phyloP scores from a whole-genome alignment of 2,888 invertebrate species.

The Rotaria sp. region DNA sequence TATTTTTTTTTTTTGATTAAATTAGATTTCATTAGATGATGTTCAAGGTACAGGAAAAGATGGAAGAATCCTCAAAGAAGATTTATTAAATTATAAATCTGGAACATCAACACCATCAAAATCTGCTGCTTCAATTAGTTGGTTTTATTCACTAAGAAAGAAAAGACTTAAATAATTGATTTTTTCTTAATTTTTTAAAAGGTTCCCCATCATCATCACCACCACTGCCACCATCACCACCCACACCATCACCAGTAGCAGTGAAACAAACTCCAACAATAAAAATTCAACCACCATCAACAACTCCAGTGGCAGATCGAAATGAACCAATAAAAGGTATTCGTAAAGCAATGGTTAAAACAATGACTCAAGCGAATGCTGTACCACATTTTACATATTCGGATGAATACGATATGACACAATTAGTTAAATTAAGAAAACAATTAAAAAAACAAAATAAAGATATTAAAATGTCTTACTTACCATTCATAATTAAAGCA shows the following conservation, averaged over 20 bases:
- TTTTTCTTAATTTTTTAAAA: too few relatives aligned
- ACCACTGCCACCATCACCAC: too few relatives aligned
- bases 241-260: neutral
- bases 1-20: neutral
- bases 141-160: neutral
- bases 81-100: slow-evolving; percentile 60
- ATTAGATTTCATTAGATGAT: slow-evolving; percentile 47
- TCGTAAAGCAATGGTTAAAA: slow-evolving; percentile 83
- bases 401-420: slow-evolving; percentile 80
- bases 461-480: slow-evolving; percentile 72
- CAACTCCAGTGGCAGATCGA: slow-evolving; percentile 9
- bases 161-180: too few relatives aligned
- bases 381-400: slow-evolving; percentile 81
- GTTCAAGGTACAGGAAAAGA: slow-evolving; percentile 65
- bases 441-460: slow-evolving; percentile 63
- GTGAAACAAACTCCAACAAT: neutral
- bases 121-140: neutral
- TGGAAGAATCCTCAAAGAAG: slow-evolving; percentile 88
- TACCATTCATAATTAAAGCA: slow-evolving; percentile 87
- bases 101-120: neutral
- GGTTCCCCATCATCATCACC: too few relatives aligned
- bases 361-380: slow-evolving; percentile 76
- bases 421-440: slow-evolving; percentile 65
- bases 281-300: slow-evolving; percentile 37
- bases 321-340: slow-evolving; percentile 61